phyloP scores from a whole-genome alignment of 2,797 vertebrate genomes.

The Helarctos malayanus region DNA sequence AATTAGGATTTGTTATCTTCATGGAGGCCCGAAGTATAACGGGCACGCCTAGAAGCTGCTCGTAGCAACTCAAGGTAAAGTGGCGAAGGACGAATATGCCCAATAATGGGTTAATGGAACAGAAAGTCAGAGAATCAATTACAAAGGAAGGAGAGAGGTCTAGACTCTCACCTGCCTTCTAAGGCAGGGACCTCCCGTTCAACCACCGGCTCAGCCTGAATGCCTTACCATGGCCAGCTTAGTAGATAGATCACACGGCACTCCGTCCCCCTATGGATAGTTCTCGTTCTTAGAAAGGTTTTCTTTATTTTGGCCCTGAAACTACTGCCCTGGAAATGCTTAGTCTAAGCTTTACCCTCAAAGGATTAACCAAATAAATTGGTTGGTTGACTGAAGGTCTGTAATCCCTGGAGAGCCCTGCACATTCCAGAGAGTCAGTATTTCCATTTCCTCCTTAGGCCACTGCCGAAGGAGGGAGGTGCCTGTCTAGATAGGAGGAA shows the following conservation, averaged over 20 bases:
- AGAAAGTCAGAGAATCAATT: not conserved
- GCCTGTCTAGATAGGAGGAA: not conserved
- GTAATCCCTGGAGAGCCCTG: not conserved
- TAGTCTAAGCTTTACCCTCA: constrained; percentile 55
- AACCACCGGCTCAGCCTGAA: not conserved
- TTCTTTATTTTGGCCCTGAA: constrained; percentile 49
- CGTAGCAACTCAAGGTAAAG: not conserved
- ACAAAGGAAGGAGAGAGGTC: not conserved
- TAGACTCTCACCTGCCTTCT: not conserved
- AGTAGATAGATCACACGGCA: not conserved
- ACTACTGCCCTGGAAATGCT: constrained; percentile 25
- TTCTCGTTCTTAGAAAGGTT: constrained; percentile 18
- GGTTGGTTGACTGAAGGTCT: constrained; percentile 33
- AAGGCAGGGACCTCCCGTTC: not conserved
- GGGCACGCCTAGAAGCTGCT: not conserved
- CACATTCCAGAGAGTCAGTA: not conserved
- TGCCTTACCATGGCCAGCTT: not conserved
- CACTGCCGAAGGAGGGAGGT: not conserved
- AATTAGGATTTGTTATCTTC: not conserved
- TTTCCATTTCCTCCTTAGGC: not conserved
- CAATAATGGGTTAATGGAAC: not conserved
- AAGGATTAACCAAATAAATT: constrained; percentile 24
- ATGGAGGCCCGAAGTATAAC: not conserved
- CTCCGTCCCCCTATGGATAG: not conserved
- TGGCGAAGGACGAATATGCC: not conserved